phyloP scores from a whole-genome alignment of 2,113 vertebrate species.

The Lycocorax pyrrhopterus region DNA sequence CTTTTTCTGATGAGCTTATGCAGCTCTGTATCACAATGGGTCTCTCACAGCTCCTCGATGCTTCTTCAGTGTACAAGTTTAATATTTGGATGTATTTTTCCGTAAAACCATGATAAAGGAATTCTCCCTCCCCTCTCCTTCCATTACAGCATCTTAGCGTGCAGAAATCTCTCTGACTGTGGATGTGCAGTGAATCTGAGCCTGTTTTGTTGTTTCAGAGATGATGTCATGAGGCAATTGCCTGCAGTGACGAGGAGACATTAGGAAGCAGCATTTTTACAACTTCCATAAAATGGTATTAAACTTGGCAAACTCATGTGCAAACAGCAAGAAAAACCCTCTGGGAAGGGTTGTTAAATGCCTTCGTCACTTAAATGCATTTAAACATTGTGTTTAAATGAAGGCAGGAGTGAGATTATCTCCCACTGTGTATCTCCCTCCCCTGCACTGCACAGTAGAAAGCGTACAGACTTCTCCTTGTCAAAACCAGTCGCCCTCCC shows the following conservation, averaged over 20 bases:
- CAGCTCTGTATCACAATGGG: background rate
- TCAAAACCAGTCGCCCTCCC: constrained; percentile 61
- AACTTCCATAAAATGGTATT: constrained; percentile 31
- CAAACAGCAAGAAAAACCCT: constrained; percentile 20
- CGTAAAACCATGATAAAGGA: background rate
- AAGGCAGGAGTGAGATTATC: constrained; percentile 42
- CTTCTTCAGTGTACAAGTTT: background rate
- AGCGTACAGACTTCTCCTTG: constrained; percentile 30
- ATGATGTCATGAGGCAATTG: background rate
- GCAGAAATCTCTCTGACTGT: background rate
- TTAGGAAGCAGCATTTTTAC: constrained; percentile 30
- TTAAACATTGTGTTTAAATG: constrained; percentile 54
- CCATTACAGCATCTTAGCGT: background rate
- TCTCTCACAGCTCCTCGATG: background rate
- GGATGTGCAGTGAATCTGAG: background rate
- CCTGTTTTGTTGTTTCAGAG: background rate
- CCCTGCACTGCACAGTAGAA: constrained; percentile 14
- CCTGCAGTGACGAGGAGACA: background rate
- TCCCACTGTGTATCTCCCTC: constrained; percentile 40
- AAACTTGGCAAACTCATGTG: constrained; percentile 30
- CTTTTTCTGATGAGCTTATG: background rate
- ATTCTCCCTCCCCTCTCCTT: background rate
- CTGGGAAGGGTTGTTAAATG: constrained; percentile 56
- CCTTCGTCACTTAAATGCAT: constrained; percentile 41
- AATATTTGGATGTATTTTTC: background rate